Conservation (phyloP, 2,888 invertebrate species). For the Julus scandinavius region DNA sequence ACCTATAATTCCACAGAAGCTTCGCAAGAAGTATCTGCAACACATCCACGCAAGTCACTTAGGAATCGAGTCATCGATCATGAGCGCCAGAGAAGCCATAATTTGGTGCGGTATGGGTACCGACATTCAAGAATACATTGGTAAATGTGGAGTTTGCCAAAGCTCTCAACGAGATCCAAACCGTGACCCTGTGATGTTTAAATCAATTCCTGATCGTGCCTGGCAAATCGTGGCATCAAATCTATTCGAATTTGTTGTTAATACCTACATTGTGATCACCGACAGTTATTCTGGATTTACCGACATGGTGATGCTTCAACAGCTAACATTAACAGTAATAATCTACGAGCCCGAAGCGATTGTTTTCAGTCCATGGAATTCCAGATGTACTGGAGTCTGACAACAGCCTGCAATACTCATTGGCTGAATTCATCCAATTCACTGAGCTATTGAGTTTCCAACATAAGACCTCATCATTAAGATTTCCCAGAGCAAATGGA, state of each 20-base stretch:
- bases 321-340: neutral
- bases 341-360: neutral
- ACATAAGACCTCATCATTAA: neutral
- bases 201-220: neutral
- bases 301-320: neutral
- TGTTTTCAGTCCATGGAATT: neutral
- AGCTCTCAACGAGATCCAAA: neutral
- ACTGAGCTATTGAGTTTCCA: neutral
- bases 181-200: neutral
- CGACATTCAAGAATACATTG: neutral
- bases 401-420: neutral
- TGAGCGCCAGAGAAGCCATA: neutral
- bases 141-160: neutral
- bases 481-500: neutral
- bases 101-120: neutral
- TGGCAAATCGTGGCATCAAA: neutral
- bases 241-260: neutral
- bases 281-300: neutral
- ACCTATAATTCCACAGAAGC: neutral
- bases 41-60: neutral
- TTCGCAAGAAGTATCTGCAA: neutral
- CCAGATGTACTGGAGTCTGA: neutral
- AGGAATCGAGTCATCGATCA: neutral
- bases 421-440: neutral
- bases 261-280: neutral